Base-by-base conservation (phyloP, 2,888 invertebrate genomes). In the Aporophyla nigra region DNA sequence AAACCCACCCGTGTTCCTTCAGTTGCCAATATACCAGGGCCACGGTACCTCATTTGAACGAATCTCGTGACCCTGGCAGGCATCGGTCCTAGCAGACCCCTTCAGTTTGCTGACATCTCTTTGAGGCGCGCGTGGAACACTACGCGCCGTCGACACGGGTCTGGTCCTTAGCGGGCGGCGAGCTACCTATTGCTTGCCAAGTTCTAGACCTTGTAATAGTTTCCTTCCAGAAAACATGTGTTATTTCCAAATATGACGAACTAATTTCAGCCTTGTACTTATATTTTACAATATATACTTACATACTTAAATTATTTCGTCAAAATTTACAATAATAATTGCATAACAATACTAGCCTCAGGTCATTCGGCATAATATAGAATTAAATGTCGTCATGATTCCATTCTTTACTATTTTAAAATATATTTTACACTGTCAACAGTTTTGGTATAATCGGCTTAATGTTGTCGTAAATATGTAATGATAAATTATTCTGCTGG, bases 361-460 rank as follows among this genome's bases (percentile, higher is more conserved):
- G 6, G 62, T 19, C 27, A 16, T 5, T 24, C 16, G 51, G 43
- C 1, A 27, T 51, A n/a, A 62, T n/a, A 19, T 27, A 78, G 6
- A 43, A 10, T 14, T 12, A 5, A 14, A 19, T 40, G 10, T 43
- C 2, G 1, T 19, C 53, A 62, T 19, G 2, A 6, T 0, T 0
- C 5, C 19, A 54, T 33, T 40, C 4, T 54, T 24, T 33, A 21
- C 3, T 46, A 46, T 9, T 1, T 7, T 9, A 7, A 27, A 4
- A 12, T 53, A 33, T 46, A 58, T 69, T 59, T 59, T 19, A 65
- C n/a, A 53, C 40, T 59, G 58, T 33, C 63, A 59, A 62, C 14
- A 19, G 4, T n/a, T 53, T 63, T 43, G 5, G 19, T 54, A 82
- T 65, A 65, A 76, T 76, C 79, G n/a, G 76, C 76, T 76, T 79